These are phyloP conservation scores for Rhabditoides inermis DNA, from an alignment of 2,888 invertebrate genomes.

Conservation along the genomic window DNA sequence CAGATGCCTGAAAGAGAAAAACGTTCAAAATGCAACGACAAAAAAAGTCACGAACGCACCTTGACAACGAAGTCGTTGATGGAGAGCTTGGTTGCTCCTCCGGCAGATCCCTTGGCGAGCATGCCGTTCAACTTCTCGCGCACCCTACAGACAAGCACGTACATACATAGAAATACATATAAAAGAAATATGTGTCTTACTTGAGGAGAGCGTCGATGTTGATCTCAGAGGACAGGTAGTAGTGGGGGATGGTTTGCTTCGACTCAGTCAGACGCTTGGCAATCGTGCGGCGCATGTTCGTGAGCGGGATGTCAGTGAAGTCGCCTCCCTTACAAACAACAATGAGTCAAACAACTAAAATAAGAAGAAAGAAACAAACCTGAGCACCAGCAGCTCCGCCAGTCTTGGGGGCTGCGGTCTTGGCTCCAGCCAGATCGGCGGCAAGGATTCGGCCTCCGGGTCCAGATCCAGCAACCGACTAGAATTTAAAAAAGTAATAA, in stretches of 20 bases:
- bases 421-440: conserved; percentile 36
- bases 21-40: conserved; percentile 61
- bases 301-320: conserved; percentile 28
- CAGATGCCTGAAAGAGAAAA: conserved; percentile 57
- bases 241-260: conserved; percentile 79
- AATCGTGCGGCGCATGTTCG: conserved; percentile 56
- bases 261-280: conserved; percentile 65
- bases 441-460: conserved; percentile 49
- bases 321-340: too few species aligned
- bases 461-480: conserved; percentile 56
- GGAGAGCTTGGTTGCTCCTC: conserved; percentile 57
- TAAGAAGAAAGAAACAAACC: background rate
- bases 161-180: background rate
- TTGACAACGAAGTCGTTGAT: conserved; percentile 67
- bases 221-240: conserved; percentile 80
- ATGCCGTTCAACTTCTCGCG: conserved; percentile 57
- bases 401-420: conserved; percentile 60
- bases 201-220: conserved; percentile 70
- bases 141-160: conserved; percentile 55
- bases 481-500: conserved; percentile 18
- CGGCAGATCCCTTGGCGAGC: conserved; percentile 31
- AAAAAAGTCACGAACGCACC: conserved; percentile 60
- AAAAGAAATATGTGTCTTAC: conserved; percentile 44
- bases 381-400: conserved; percentile 50
- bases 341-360: too few species aligned